Percentiles rank a stretch among this genome's conserved stretches.
Conservation (phyloP, 2,797 vertebrate genomes). For the Lepus oiostolus region DNA sequence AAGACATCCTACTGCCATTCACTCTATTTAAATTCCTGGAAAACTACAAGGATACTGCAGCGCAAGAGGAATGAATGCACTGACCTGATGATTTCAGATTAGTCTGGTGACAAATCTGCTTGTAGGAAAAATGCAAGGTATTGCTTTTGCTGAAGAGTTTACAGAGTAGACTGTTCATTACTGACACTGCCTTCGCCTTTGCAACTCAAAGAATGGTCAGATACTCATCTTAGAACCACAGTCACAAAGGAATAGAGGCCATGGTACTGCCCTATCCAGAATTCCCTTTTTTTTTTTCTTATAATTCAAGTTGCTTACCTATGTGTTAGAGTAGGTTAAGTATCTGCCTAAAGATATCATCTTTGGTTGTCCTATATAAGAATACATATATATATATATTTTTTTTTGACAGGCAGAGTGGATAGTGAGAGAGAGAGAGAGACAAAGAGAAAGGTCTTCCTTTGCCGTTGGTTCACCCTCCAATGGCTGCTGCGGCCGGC, state of each 20-base stretch:
- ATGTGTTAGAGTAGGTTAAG: slow-evolving; percentile 23
- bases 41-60: slow-evolving; percentile 38
- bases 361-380: neutral
- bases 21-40: slow-evolving; percentile 55
- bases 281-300: neutral
- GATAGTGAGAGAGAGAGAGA: too few relatives aligned
- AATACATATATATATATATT: neutral
- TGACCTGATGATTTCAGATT: neutral
- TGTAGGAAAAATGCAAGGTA: neutral
- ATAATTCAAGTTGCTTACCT: slow-evolving; percentile 13
- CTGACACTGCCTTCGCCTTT: neutral
- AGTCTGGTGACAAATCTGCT: neutral
- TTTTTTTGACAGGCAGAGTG: too few relatives aligned
- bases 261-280: neutral
- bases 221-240: neutral
- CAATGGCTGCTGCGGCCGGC: too few relatives aligned
- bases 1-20: neutral
- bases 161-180: neutral
- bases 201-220: neutral
- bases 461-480: too few relatives aligned
- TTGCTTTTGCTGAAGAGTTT: neutral
- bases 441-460: too few relatives aligned
- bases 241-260: neutral
- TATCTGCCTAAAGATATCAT: neutral
- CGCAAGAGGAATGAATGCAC: neutral